A percentile compares a stretch with the other conserved stretches of the same genome.
Evolutionary conservation across 1,140 invertebrate genomes (phyloP).

Genomic region (Polypedilum vanderplanki): DNA sequence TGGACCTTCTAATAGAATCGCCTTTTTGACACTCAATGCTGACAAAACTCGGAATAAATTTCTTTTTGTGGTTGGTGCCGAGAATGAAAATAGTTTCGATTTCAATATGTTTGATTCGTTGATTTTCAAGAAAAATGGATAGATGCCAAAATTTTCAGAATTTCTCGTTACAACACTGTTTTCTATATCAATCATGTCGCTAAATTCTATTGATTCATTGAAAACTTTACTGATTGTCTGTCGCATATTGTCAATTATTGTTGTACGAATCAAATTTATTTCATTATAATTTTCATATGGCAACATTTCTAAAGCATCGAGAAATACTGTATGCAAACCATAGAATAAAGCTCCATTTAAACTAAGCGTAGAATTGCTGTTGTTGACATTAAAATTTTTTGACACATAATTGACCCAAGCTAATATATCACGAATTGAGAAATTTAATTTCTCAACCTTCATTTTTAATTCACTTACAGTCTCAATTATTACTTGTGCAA

Average conservation of each 20-base stretch:
- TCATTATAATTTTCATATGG: slow-evolving; percentile 37
- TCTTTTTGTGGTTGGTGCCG: slow-evolving; percentile 71
- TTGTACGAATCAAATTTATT: slow-evolving; percentile 35
- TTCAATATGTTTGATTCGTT: slow-evolving; percentile 36
- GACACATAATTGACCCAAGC: slow-evolving; percentile 92
- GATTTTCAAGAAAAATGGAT: slow-evolving; percentile 61
- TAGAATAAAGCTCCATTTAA: slow-evolving; percentile 68
- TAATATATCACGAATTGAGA: slow-evolving; percentile 88
- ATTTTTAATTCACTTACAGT: slow-evolving; percentile 38
- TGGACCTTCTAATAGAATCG: slow-evolving; percentile 92
- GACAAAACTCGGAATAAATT: slow-evolving; percentile 82
- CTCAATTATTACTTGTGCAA: slow-evolving; percentile 40
- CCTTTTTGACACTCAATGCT: slow-evolving; percentile 82
- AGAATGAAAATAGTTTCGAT: slow-evolving; percentile 57
- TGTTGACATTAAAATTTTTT: slow-evolving; percentile 41
- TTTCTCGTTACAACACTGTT: background rate
- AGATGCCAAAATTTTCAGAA: slow-evolving; percentile 55
- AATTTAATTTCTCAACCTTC: slow-evolving; percentile 57
- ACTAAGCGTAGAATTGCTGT: slow-evolving; percentile 45
- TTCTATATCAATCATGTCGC: background rate
- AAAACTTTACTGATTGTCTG: slow-evolving; percentile 34
- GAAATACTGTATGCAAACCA: slow-evolving; percentile 81
- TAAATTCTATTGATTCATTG: slow-evolving; percentile 33
- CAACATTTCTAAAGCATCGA: slow-evolving; percentile 75
- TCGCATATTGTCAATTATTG: slow-evolving; percentile 35